Evolutionary conservation across 2,113 vertebrate genomes (phyloP).

Genomic region (Thymallus thymallus): DNA sequence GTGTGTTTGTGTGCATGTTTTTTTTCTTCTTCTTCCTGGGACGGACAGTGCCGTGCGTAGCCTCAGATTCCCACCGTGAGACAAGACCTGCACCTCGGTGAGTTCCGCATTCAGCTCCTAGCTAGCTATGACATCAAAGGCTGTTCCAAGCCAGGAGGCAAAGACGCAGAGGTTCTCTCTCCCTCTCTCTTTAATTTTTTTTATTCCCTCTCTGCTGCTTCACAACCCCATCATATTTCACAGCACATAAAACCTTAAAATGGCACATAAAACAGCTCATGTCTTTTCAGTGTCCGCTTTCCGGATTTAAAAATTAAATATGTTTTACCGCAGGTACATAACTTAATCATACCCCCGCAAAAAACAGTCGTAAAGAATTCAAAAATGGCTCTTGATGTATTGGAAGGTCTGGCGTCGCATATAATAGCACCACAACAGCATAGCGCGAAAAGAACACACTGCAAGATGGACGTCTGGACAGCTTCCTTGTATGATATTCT

Average conservation of each 20-base stretch:
- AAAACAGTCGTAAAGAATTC: conserved; percentile 54
- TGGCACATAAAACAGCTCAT: conserved; percentile 82
- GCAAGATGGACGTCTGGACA: no score
- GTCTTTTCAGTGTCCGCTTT: conserved; percentile 77
- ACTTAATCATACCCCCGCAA: conserved; percentile 65
- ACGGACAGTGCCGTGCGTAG: conserved; percentile 29
- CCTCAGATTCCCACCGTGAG: conserved; percentile 55
- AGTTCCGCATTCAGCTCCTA: conserved; percentile 55
- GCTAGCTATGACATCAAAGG: conserved; percentile 63
- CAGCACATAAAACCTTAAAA: conserved; percentile 81
- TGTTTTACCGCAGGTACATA: conserved; percentile 71
- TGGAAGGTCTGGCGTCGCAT: neutral
- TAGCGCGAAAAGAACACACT: no score
- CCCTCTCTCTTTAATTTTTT: conserved; percentile 30
- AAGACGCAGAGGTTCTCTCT: conserved; percentile 28
- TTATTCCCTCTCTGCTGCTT: conserved; percentile 58
- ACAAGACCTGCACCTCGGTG: conserved; percentile 53
- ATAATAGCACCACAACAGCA: no score
- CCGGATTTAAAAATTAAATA: conserved; percentile 76
- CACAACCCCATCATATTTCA: conserved; percentile 74
- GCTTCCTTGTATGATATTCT: no score
- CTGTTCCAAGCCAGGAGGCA: conserved; percentile 52
- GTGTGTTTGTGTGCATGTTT: no score
- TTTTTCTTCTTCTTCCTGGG: neutral
- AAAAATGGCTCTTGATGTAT: conserved; percentile 37